These are phyloP conservation scores for Lasioglossum marginatum DNA, from an alignment of 2,888 invertebrate genomes.

Conservation along the genomic window DNA sequence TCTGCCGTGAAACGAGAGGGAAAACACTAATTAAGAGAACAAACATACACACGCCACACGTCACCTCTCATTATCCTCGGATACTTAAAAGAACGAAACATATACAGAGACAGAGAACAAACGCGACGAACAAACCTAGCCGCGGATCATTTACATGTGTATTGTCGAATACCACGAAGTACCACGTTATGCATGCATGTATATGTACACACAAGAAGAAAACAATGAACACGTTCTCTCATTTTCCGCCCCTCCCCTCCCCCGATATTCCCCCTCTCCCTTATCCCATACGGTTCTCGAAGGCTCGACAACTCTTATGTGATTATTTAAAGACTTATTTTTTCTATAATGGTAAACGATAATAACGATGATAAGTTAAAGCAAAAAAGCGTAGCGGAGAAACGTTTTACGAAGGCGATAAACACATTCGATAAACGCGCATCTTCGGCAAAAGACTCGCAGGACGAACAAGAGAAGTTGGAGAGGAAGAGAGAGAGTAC, in stretches of 20 bases:
- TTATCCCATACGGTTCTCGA: slow-evolving; percentile 43
- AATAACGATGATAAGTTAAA: slow-evolving; percentile 76
- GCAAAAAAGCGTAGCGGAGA: slow-evolving; percentile 73
- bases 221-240: slow-evolving; percentile 1
- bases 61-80: slow-evolving; percentile 37
- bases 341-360: slow-evolving; percentile 82
- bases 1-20: slow-evolving; percentile 43
- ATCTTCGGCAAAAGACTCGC: slow-evolving; percentile 70
- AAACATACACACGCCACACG: neutral
- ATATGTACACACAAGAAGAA: slow-evolving; percentile 51
- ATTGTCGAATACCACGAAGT: slow-evolving; percentile 10
- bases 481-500: slow-evolving; percentile 15
- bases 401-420: slow-evolving; percentile 79
- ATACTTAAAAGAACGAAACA: slow-evolving; percentile 23
- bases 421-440: slow-evolving; percentile 70
- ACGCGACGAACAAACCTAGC: neutral
- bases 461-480: slow-evolving; percentile 28
- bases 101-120: neutral
- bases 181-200: slow-evolving; percentile 63
- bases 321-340: slow-evolving; percentile 84
- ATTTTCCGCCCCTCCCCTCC: neutral
- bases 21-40: slow-evolving; percentile 10
- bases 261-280: slow-evolving; percentile 26
- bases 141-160: slow-evolving; percentile 36
- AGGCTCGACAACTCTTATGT: slow-evolving; percentile 82